Percentiles rank a stretch among this genome's conserved stretches.
Conservation (phyloP, 2,113 vertebrate species). For the Thalassarche chlororhynchos region DNA sequence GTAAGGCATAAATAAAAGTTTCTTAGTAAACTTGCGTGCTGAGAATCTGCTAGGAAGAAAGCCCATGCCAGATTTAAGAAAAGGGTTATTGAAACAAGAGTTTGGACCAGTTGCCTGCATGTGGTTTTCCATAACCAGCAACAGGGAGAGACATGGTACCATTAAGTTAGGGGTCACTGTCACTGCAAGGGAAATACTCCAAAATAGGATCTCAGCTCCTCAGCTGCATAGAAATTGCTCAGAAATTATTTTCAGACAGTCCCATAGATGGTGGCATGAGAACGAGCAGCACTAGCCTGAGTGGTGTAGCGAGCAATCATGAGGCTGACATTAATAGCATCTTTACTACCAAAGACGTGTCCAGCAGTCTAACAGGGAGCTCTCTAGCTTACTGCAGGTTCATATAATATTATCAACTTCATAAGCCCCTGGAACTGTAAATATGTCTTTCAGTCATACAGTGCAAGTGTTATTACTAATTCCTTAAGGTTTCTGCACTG, state of each 20-base stretch:
- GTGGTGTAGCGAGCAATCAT: not conserved
- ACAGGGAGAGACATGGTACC: not conserved
- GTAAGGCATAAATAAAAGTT: conserved; percentile 6
- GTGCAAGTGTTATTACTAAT: not conserved
- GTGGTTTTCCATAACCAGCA: not conserved
- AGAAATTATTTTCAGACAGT: not conserved
- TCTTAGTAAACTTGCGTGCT: not conserved
- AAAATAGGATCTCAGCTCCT: not conserved
- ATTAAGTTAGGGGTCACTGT: not conserved
- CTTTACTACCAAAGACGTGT: not conserved
- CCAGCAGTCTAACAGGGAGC: not conserved
- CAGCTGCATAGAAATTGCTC: not conserved
- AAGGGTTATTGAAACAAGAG: not conserved
- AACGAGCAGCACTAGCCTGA: not conserved
- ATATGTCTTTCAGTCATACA: not conserved
- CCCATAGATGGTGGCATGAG: not conserved
- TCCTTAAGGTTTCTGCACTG: not conserved
- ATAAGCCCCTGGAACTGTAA: not conserved
- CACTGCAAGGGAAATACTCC: not conserved
- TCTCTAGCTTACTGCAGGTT: not conserved
- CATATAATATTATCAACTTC: not conserved
- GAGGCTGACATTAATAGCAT: not conserved
- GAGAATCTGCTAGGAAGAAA: not conserved
- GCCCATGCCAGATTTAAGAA: not conserved
- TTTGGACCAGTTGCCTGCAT: not conserved